Evolutionary conservation across 2,797 vertebrate genomes (phyloP).

Genomic region (Garrulus glandarius): DNA sequence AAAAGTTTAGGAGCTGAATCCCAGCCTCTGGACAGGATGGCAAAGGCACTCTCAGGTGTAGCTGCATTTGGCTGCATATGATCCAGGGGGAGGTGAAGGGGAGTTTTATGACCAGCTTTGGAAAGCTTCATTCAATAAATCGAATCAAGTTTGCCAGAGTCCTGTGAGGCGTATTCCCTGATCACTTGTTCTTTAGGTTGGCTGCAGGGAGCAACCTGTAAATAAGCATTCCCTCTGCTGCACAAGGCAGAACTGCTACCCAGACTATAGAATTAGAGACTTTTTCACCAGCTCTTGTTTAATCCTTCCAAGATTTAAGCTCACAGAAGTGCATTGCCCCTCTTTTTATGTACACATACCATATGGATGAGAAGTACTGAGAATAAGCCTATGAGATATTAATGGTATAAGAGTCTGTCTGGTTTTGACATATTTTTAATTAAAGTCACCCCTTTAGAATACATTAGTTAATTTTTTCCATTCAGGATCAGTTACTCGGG

Average conservation of each 20-base stretch:
- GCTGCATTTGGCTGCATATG: background rate
- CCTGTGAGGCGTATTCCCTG: background rate
- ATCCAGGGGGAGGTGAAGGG: background rate
- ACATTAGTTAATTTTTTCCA: background rate
- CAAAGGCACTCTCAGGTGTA: background rate
- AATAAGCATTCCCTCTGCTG: background rate
- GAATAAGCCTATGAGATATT: background rate
- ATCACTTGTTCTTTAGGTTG: background rate
- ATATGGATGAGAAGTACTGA: background rate
- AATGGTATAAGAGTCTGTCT: background rate
- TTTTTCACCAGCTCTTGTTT: background rate
- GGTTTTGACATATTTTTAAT: background rate
- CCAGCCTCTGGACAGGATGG: background rate
- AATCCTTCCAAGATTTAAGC: background rate
- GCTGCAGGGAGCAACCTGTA: background rate
- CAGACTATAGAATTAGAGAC: background rate
- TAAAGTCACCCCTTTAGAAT: background rate
- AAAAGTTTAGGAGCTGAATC: background rate
- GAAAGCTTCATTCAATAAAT: background rate
- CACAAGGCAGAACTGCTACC: background rate
- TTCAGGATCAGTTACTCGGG: background rate
- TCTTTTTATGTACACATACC: rapidly evolving
- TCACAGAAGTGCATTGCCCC: background rate
- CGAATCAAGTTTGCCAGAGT: background rate
- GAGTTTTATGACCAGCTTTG: background rate